phyloP scores from a whole-genome alignment of 1,140 invertebrate genomes.

The Drosophila equinoxialis region DNA sequence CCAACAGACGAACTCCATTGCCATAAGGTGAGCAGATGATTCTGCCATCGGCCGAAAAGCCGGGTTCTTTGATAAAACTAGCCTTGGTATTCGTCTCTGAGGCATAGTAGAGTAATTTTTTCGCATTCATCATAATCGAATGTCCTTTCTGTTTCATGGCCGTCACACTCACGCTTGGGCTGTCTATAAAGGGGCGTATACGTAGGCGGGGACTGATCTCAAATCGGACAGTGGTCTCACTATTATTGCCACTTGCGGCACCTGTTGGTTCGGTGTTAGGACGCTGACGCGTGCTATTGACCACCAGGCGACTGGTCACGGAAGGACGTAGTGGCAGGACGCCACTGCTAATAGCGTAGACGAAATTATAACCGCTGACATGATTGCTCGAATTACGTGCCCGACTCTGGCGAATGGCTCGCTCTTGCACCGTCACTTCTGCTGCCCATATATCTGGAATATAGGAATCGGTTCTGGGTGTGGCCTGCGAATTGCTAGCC shows the following conservation, averaged over 20 bases:
- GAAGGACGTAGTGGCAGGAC: constrained; percentile 61
- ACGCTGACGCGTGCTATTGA: constrained; percentile 8
- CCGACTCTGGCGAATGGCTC: constrained; percentile 64
- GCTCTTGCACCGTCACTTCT: constrained; percentile 79
- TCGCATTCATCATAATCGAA: constrained; percentile 88
- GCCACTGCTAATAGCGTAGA: constrained; percentile 81
- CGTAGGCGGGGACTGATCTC: constrained; percentile 48
- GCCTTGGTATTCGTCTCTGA: constrained; percentile 94
- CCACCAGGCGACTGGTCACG: constrained; percentile 32
- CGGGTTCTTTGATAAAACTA: constrained; percentile 94
- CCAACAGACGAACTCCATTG: constrained; percentile 91
- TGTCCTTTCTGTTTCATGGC: constrained; percentile 34
- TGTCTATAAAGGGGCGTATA: constrained; percentile 31
- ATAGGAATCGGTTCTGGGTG: constrained; percentile 46
- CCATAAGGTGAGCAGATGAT: constrained; percentile 95
- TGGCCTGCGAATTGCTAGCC: not conserved
- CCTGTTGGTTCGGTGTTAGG: not conserved
- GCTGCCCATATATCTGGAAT: constrained; percentile 82
- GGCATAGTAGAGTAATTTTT: constrained; percentile 92
- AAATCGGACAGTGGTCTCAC: constrained; percentile 34
- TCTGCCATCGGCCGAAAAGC: constrained; percentile 94
- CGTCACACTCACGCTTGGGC: constrained; percentile 6
- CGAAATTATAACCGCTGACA: constrained; percentile 75
- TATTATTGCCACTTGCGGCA: constrained; percentile 5
- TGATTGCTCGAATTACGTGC: constrained; percentile 56